Conservation (phyloP, 2,797 vertebrate species). For the Pangasius mekongensis region DNA sequence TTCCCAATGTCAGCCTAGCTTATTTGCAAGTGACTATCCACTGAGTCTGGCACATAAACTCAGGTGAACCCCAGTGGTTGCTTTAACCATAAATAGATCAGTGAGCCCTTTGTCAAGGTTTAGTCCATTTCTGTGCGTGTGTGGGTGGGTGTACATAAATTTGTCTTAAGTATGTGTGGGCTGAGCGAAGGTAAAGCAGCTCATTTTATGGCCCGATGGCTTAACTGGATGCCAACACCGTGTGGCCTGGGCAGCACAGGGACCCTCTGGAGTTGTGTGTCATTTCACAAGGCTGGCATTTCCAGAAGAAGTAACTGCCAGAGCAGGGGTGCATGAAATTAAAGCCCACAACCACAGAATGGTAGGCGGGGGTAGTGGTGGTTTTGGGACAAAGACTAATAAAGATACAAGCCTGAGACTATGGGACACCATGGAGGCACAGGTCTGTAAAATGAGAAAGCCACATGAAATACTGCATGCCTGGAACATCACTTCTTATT, state of each 20-base stretch:
- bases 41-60: not conserved
- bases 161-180: conserved; percentile 33
- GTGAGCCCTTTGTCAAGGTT: conserved; percentile 54
- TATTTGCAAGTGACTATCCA: not conserved
- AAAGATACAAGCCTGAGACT: conserved; percentile 37
- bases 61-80: not conserved
- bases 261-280: conserved; percentile 63
- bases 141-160: conserved; percentile 30
- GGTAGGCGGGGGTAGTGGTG: not conserved
- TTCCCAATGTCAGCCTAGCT: not conserved
- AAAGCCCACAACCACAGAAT: conserved; percentile 66
- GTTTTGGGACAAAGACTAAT: conserved; percentile 49
- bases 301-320: conserved; percentile 68
- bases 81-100: conserved; percentile 38
- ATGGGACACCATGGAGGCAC: conserved; percentile 1
- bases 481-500: conserved; percentile 19
- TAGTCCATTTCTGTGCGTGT: conserved; percentile 58
- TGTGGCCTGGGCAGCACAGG: conserved; percentile 48
- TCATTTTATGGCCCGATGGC: conserved; percentile 67
- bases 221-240: conserved; percentile 63
- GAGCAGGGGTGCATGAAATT: conserved; percentile 79
- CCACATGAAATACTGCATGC: conserved; percentile 5
- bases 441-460: conserved; percentile 23
- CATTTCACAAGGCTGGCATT: conserved; percentile 70
- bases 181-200: conserved; percentile 50